Evolutionary conservation across 2,797 vertebrate genomes (phyloP).

Genomic region (Enteromius unitaeniatus): DNA sequence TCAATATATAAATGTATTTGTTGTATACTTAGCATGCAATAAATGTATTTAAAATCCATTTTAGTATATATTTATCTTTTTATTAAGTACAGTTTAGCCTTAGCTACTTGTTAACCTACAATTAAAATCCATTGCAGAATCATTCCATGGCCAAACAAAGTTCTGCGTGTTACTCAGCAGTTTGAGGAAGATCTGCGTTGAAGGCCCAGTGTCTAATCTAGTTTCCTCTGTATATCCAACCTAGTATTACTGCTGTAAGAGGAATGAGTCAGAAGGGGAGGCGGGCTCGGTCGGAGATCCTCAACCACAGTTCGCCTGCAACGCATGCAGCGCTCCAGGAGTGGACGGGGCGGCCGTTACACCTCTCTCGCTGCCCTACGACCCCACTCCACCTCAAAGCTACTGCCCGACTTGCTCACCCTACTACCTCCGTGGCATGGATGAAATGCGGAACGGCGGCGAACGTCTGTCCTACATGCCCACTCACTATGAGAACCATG

Average conservation of each 20-base stretch:
- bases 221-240: background rate
- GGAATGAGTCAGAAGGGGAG: constrained; percentile 83
- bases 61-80: background rate
- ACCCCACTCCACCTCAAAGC: constrained; percentile 71
- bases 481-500: constrained; percentile 84
- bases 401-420: constrained; percentile 88
- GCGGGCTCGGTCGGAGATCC: constrained; percentile 73
- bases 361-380: constrained; percentile 65
- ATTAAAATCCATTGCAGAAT: background rate
- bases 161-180: background rate
- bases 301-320: constrained; percentile 84
- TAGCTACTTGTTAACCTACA: background rate
- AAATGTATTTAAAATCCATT: constrained; percentile 4
- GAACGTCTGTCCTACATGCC: constrained; percentile 87
- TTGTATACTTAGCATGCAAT: background rate
- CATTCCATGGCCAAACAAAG: background rate
- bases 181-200: background rate
- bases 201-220: background rate
- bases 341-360: constrained; percentile 81
- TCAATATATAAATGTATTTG: background rate
- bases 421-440: constrained; percentile 81
- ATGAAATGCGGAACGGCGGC: constrained; percentile 87
- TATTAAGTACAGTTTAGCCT: background rate
- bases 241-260: constrained; percentile 97
- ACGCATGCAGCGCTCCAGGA: constrained; percentile 86